These are phyloP conservation scores for Drosophila saltans DNA, from an alignment of 1,140 invertebrate species.

Conservation along the genomic window DNA sequence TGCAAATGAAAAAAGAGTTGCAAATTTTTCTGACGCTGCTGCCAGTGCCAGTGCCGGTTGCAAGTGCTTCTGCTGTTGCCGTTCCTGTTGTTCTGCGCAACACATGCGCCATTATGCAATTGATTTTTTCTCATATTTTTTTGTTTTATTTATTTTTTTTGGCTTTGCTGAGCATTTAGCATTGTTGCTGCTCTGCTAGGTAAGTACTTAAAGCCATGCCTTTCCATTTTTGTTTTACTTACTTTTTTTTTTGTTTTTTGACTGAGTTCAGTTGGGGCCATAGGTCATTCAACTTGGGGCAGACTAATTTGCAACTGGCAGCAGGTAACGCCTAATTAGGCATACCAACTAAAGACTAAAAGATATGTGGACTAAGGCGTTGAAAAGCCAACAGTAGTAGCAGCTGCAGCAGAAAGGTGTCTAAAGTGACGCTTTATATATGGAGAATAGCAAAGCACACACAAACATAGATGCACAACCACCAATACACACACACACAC, in stretches of 20 bases:
- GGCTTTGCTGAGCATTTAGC: conserved; percentile 26
- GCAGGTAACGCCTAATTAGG: conserved; percentile 71
- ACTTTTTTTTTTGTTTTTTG: conserved; percentile 25
- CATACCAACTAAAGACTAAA: conserved; percentile 60
- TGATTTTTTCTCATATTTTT: conserved; percentile 72
- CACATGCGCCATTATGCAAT: conserved; percentile 82
- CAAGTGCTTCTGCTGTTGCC: conserved; percentile 22
- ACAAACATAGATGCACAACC: background rate
- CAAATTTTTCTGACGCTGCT: conserved; percentile 62
- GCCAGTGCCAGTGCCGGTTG: conserved; percentile 18
- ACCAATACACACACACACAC: background rate
- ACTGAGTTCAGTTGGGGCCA: conserved; percentile 28
- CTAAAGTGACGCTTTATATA: conserved; percentile 77
- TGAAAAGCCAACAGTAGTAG: conserved; percentile 40
- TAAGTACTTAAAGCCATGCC: conserved; percentile 18
- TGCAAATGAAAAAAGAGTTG: conserved; percentile 75
- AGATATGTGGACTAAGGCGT: conserved; percentile 36
- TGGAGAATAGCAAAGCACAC: conserved; percentile 52
- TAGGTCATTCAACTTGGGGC: conserved; percentile 68
- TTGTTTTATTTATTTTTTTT: conserved; percentile 32
- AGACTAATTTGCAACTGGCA: conserved; percentile 60
- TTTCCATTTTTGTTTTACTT: conserved; percentile 15
- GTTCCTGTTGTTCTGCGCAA: conserved; percentile 62
- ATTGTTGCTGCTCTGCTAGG: conserved; percentile 55
- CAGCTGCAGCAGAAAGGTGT: conserved; percentile 58